Evolutionary conservation across 2,888 invertebrate genomes (phyloP), one percentile per base, ranked within the genome.

Genomic region (Idaea aversata): DNA sequence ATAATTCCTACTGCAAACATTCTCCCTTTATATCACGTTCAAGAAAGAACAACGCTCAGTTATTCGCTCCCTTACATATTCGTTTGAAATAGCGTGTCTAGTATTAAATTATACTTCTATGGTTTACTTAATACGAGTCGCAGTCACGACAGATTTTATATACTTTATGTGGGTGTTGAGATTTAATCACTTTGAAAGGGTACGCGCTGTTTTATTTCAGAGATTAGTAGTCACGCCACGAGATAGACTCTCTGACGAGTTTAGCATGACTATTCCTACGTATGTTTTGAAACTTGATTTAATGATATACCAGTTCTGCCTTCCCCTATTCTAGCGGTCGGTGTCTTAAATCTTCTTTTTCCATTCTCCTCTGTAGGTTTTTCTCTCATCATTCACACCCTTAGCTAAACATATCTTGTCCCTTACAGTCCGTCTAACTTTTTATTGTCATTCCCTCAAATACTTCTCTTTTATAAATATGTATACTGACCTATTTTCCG

Each of bases 71-170:
- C 36, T 36, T 36, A 2, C 10, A 13, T 47, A 13, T 13, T 47
- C 47, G 47, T 47, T 10, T 0, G 47, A 47, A 47, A 47, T 47
- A 47, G 47, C 47, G 47, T 47, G 47, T 47, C 47, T 47, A 47
- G 47, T 47, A 13, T 47, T 47, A 47, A 13, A 47, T 47, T 47
- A 47, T 13, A 47, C 47, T 47, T 47, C 47, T 10, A 47, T 10
- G 70, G 67, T 71, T 72, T 63, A 67, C 67, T 66, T 72, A 70
- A 69, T 72, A 71, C 65, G 67, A 66, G 71, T 64, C 38, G 67
- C 59, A 68, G 71, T 71, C 73, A 74, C 73, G 72, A 64, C 59
- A 72, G 70, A 66, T 68, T 71, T 71, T 66, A 67, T 69, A 64
- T 67, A 66, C 60, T 63, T 67, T 69, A 70, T 67, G 65, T 66